Evolutionary conservation across 2,797 vertebrate genomes (phyloP).

Genomic region (Bovichtus diacanthus): DNA sequence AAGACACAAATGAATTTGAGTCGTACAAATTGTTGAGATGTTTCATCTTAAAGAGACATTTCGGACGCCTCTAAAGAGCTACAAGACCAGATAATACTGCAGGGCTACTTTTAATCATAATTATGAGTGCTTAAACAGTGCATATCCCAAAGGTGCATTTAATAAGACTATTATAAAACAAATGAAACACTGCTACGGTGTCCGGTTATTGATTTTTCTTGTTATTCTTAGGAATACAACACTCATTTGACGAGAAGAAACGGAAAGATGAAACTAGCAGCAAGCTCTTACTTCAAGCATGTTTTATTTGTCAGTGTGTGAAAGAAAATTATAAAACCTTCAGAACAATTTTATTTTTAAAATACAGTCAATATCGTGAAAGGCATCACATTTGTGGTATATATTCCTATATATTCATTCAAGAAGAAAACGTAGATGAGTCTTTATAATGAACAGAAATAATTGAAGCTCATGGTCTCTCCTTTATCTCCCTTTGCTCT

Average conservation of each 20-base stretch:
- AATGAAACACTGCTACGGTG: constrained; percentile 13
- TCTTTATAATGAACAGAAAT: constrained; percentile 62
- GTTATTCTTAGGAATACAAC: constrained; percentile 10
- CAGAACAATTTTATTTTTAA: constrained; percentile 39
- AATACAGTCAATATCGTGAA: constrained; percentile 41
- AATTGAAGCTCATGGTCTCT: constrained; percentile 63
- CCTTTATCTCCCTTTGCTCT: constrained; percentile 66
- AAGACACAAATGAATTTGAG: constrained; percentile 21
- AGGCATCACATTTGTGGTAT: constrained; percentile 14
- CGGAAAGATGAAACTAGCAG: constrained; percentile 38
- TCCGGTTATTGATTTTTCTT: constrained; percentile 15
- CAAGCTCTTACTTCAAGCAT: background rate
- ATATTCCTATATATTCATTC: background rate
- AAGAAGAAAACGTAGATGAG: constrained; percentile 46
- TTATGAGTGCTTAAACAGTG: background rate
- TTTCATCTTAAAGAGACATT: constrained; percentile 11
- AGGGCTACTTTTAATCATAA: constrained; percentile 14
- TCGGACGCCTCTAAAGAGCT: background rate
- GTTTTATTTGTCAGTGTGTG: constrained; percentile 35
- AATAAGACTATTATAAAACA: constrained; percentile 20
- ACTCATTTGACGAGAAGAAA: constrained; percentile 12
- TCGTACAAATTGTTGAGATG: constrained; percentile 31
- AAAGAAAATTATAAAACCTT: constrained; percentile 35
- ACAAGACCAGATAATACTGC: background rate
- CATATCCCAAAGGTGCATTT: constrained; percentile 22